Evolutionary conservation across 2,113 vertebrate genomes (phyloP).

Genomic region (Perccottus glenii): DNA sequence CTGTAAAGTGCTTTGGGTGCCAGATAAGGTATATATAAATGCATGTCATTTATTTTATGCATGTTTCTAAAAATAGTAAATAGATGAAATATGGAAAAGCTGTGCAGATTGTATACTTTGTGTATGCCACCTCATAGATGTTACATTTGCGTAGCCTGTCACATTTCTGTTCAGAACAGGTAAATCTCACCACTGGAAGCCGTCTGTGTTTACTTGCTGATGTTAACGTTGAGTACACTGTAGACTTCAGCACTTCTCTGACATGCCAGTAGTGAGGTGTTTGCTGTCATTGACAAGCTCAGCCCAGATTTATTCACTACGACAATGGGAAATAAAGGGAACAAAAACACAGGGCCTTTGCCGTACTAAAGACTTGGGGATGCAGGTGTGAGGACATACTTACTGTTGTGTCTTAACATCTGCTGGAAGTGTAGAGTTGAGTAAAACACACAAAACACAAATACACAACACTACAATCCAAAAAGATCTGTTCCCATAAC

Average conservation of each 20-base stretch:
- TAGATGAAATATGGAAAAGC: too few species aligned
- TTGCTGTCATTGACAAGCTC: background rate
- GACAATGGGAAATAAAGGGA: slow-evolving; percentile 7
- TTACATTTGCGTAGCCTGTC: too few species aligned
- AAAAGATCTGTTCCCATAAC: too few species aligned
- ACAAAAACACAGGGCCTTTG: slow-evolving; percentile 3
- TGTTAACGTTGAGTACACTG: slow-evolving; percentile 14
- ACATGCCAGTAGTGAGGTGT: slow-evolving; percentile 1
- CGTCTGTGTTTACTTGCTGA: slow-evolving; percentile 10
- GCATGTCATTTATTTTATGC: too few species aligned
- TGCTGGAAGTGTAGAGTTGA: background rate
- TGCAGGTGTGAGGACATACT: slow-evolving; percentile 7
- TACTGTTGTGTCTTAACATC: too few species aligned
- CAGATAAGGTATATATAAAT: too few species aligned
- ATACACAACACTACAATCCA: too few species aligned
- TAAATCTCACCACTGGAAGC: background rate
- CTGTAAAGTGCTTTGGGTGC: too few species aligned
- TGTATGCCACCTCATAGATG: too few species aligned
- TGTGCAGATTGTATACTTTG: too few species aligned
- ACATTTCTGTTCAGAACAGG: background rate
- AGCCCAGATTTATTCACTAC: background rate
- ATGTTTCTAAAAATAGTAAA: too few species aligned
- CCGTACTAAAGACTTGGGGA: background rate
- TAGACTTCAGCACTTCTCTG: background rate
- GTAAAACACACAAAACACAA: too few species aligned